These are phyloP conservation scores for Myripristis murdjan DNA, from an alignment of 2,797 vertebrate species.

Conservation along the genomic window DNA sequence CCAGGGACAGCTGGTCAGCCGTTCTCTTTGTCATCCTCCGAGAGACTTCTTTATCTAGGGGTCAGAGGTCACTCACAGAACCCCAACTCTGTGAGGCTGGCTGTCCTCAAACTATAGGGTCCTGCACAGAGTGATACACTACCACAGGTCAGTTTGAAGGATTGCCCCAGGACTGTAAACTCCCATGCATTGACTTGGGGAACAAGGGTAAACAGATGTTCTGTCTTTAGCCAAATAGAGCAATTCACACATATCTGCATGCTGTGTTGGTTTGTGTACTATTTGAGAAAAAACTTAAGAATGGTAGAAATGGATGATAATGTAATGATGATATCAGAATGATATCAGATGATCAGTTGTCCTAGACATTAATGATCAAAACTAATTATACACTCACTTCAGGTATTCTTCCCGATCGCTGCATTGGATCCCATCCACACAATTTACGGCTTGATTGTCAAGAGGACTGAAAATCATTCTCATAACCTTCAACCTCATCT, in stretches of 20 bases:
- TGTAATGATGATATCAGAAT: neutral
- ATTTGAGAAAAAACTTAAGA: neutral
- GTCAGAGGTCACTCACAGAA: constrained; percentile 62
- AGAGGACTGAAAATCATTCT: too few relatives aligned
- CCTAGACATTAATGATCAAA: too few relatives aligned
- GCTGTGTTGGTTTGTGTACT: constrained; percentile 24
- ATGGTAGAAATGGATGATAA: neutral
- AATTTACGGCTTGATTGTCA: too few relatives aligned
- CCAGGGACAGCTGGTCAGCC: constrained; percentile 70
- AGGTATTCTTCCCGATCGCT: too few relatives aligned
- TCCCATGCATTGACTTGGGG: constrained; percentile 46
- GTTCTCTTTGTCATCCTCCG: constrained; percentile 53
- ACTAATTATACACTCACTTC: too few relatives aligned
- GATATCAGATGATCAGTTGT: neutral
- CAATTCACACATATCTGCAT: constrained; percentile 62
- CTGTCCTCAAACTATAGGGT: constrained; percentile 34
- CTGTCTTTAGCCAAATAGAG: constrained; percentile 63
- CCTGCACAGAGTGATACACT: constrained; percentile 21
- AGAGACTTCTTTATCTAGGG: constrained; percentile 54
- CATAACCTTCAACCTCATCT: too few relatives aligned
- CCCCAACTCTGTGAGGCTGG: constrained; percentile 41
- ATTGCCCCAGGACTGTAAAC: constrained; percentile 35
- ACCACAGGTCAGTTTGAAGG: constrained; percentile 35
- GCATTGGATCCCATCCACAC: too few relatives aligned
- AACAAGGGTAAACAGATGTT: constrained; percentile 76